These are phyloP conservation scores for Artibeus lituratus DNA, from an alignment of 2,797 vertebrate species.

Conservation along the genomic window DNA sequence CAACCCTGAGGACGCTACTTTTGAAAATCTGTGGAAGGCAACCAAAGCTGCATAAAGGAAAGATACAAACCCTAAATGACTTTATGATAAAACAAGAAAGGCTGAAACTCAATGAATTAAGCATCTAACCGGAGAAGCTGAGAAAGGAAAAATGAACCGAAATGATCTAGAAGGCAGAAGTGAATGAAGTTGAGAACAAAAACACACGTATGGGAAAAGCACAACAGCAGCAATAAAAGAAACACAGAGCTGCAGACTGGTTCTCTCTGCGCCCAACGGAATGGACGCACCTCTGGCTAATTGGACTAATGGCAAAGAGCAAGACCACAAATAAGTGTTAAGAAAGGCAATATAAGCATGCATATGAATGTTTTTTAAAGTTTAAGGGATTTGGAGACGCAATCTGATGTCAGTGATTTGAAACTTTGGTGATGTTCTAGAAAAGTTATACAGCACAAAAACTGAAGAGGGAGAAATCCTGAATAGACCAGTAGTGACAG, in stretches of 20 bases:
- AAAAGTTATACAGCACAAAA: background rate
- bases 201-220: background rate
- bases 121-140: background rate
- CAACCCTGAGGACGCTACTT: background rate
- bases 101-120: background rate
- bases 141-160: background rate
- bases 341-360: background rate
- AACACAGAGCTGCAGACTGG: background rate
- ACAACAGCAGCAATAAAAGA: background rate
- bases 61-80: background rate
- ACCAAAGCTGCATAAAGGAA: background rate
- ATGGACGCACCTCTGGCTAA: background rate
- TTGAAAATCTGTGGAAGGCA: background rate
- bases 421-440: background rate
- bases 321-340: background rate
- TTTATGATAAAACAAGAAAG: background rate
- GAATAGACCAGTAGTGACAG: background rate
- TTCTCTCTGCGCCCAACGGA: background rate
- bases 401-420: background rate
- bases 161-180: background rate
- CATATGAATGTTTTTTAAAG: background rate
- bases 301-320: background rate
- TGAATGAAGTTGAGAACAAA: conserved; percentile 23
- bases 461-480: background rate
- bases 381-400: background rate